Evolutionary conservation across 2,888 invertebrate genomes (phyloP).

Genomic region (Ypsolopha scabrella): DNA sequence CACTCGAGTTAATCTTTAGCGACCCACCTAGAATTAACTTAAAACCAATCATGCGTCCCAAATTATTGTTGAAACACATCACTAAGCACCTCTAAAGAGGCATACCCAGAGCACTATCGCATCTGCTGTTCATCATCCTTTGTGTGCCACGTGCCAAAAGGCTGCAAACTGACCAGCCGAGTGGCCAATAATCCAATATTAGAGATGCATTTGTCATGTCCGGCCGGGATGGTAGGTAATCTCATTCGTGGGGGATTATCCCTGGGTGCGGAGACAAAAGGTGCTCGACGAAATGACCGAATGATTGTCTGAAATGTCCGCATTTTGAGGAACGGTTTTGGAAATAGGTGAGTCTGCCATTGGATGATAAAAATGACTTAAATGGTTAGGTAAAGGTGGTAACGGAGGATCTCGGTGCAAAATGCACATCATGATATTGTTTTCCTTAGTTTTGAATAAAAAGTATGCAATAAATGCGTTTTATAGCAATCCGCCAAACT

Average conservation of each 20-base stretch:
- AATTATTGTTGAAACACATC: not conserved
- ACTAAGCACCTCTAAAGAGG: not conserved
- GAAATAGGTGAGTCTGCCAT: no score
- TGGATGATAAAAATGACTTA: not conserved
- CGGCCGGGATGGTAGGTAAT: constrained; percentile 26
- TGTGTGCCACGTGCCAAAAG: not conserved
- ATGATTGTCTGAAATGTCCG: not conserved
- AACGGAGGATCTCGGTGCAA: no score
- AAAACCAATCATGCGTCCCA: not conserved
- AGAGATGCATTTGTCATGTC: constrained; percentile 50
- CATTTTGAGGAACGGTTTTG: not conserved
- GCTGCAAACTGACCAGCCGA: constrained; percentile 21
- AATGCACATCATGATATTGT: no score
- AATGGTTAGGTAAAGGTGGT: no score
- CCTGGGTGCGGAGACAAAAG: constrained; percentile 3
- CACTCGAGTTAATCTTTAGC: no score
- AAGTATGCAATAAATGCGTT: no score
- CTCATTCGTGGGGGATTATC: constrained; percentile 49
- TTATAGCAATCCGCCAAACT: no score
- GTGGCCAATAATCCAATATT: constrained; percentile 39
- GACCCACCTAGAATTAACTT: no score
- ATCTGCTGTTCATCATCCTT: not conserved
- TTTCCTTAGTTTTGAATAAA: no score
- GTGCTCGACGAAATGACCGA: not conserved
- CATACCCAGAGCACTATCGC: not conserved